Conservation (phyloP, 2,113 vertebrate species). For the Struthidea cinerea region DNA sequence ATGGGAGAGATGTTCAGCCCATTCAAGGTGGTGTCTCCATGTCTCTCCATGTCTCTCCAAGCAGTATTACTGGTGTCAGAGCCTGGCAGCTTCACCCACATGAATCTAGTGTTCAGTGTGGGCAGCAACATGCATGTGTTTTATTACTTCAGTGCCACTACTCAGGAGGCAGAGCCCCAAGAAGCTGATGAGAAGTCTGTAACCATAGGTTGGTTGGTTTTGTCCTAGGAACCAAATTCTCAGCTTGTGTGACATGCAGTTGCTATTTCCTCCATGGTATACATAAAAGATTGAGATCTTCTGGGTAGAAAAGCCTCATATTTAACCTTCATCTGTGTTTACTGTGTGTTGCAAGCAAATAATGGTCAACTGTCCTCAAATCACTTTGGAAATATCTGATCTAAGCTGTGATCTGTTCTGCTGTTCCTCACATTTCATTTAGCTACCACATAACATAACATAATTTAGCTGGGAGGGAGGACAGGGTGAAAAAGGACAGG, state of each 20-base stretch:
- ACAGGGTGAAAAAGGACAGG: not conserved
- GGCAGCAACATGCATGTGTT: not conserved
- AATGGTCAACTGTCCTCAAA: not conserved
- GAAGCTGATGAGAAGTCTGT: not conserved
- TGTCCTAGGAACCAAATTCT: not conserved
- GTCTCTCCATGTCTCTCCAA: not conserved
- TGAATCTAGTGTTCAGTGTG: rapidly evolving
- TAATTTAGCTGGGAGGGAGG: not conserved
- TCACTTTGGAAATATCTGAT: not conserved
- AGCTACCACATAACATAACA: not conserved
- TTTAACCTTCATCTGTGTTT: not conserved
- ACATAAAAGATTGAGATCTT: not conserved
- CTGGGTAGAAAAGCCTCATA: not conserved
- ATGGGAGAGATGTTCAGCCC: not conserved
- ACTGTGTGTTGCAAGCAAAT: not conserved
- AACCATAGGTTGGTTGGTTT: not conserved
- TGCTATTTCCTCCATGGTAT: not conserved
- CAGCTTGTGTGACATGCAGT: not conserved
- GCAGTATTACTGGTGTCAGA: rapidly evolving
- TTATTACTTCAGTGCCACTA: not conserved
- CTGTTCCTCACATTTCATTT: not conserved
- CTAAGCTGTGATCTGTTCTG: not conserved
- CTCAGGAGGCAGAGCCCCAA: not conserved
- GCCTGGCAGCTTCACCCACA: not conserved
- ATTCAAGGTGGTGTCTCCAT: not conserved